Conservation (phyloP, 2,888 invertebrate genomes). For the Cylindroiulus punctatus region DNA sequence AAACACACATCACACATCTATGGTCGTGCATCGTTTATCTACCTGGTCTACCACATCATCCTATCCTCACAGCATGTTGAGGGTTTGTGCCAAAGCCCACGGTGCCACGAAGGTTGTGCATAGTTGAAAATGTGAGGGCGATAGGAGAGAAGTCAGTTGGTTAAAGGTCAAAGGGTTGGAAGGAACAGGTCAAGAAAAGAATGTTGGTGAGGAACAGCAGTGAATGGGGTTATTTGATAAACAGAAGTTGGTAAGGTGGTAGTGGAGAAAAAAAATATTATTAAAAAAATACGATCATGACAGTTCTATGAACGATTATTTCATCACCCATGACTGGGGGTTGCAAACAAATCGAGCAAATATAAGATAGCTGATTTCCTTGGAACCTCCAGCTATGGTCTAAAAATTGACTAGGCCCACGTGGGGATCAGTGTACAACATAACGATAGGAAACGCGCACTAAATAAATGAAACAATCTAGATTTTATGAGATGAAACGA, state of each 20-base stretch:
- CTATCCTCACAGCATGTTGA: slow-evolving; percentile 1
- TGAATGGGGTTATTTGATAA: not conserved
- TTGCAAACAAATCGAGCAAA: not conserved
- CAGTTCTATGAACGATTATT: not conserved
- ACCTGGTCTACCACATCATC: slow-evolving; percentile 50
- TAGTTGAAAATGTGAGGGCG: slow-evolving; percentile 2
- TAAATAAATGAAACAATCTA: not conserved
- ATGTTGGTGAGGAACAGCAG: not conserved
- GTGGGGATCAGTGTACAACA: not conserved
- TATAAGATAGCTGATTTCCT: not conserved
- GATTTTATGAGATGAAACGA: not conserved
- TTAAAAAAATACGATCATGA: slow-evolving; percentile 6
- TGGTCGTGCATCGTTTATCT: slow-evolving; percentile 47
- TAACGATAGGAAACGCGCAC: not conserved
- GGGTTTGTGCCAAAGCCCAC: slow-evolving; percentile 3
- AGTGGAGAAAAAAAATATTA: slow-evolving; percentile 21
- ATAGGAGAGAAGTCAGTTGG: not conserved
- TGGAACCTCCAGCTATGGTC: not conserved
- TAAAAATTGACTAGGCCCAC: not conserved
- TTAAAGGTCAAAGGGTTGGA: not conserved
- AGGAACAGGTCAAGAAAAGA: not conserved
- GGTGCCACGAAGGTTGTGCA: slow-evolving; percentile 48
- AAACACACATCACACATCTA: not conserved
- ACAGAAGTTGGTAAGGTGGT: slow-evolving; percentile 6
- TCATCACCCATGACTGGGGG: not conserved